These are phyloP conservation scores for Morelia viridis DNA, from an alignment of 2,797 vertebrate species.

Conservation along the genomic window DNA sequence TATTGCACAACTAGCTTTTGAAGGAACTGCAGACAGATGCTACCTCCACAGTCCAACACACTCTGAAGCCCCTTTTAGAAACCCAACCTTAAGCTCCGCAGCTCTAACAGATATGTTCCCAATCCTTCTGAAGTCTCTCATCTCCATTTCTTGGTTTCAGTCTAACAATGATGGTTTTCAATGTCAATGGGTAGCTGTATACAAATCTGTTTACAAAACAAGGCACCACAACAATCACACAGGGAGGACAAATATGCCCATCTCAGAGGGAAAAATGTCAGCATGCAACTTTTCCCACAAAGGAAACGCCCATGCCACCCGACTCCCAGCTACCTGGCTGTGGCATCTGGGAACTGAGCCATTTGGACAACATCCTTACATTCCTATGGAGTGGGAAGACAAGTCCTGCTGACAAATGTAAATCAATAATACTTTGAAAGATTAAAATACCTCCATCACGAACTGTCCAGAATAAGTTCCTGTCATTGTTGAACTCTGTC, in stretches of 20 bases:
- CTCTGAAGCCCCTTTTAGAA: background rate
- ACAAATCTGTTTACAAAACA: background rate
- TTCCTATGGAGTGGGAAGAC: fast-evolving
- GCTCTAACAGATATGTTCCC: background rate
- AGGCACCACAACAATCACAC: background rate
- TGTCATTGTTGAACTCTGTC: conserved; percentile 98
- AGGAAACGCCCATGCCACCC: background rate
- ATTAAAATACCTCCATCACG: conserved; percentile 90
- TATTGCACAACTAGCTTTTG: background rate
- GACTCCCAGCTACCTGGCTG: background rate
- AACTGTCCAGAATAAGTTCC: conserved; percentile 98
- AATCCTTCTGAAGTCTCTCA: background rate
- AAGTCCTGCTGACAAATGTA: fast-evolving
- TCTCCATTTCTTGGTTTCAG: background rate
- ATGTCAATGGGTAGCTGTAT: background rate
- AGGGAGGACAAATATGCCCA: background rate
- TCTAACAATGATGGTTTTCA: background rate
- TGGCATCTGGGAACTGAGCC: background rate
- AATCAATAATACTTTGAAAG: background rate
- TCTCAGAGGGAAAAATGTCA: background rate
- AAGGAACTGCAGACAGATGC: background rate
- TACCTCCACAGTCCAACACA: background rate
- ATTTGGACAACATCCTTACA: background rate
- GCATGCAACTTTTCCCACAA: background rate
- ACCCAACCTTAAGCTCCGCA: background rate